Evolutionary conservation across 1,140 invertebrate species (phyloP).

Genomic region (Zaprionus inermis): DNA sequence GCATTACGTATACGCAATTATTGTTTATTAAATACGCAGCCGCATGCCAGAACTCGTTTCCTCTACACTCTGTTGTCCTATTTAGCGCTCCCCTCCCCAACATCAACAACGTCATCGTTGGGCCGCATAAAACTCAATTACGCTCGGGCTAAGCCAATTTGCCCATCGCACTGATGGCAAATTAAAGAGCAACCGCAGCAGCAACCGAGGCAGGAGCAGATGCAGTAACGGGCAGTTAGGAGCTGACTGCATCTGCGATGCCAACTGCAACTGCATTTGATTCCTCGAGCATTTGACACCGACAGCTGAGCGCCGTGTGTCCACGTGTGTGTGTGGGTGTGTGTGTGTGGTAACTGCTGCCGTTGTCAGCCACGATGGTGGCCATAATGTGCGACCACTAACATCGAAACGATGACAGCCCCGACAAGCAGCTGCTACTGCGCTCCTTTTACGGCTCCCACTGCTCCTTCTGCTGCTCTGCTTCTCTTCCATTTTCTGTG

Average conservation of each 20-base stretch:
- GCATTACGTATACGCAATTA: slow-evolving; percentile 38
- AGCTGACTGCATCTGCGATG: not conserved
- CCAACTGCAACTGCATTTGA: slow-evolving; percentile 26
- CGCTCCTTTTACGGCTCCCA: slow-evolving; percentile 3
- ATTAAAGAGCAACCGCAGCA: slow-evolving; percentile 40
- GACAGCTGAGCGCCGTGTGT: not conserved
- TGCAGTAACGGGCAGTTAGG: not conserved
- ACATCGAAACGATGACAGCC: slow-evolving; percentile 38
- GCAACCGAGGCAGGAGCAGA: not conserved
- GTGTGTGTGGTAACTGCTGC: slow-evolving; percentile 20
- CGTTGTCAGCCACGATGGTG: slow-evolving; percentile 54
- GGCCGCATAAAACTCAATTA: slow-evolving; percentile 67
- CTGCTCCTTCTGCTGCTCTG: not conserved
- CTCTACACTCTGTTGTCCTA: not conserved
- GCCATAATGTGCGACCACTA: slow-evolving; percentile 61
- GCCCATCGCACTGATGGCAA: slow-evolving; percentile 30
- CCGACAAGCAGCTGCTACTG: slow-evolving; percentile 15
- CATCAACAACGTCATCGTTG: no score
- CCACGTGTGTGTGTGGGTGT: not conserved
- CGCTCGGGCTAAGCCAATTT: slow-evolving; percentile 38
- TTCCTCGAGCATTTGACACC: slow-evolving; percentile 18
- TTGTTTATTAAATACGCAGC: slow-evolving; percentile 33
- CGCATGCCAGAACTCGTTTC: not conserved
- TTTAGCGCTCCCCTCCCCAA: slow-evolving; percentile 6
- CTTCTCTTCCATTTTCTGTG: slow-evolving; percentile 14